These are phyloP conservation scores for Rhea americana DNA, from an alignment of 2,113 vertebrate species.

Conservation along the genomic window DNA sequence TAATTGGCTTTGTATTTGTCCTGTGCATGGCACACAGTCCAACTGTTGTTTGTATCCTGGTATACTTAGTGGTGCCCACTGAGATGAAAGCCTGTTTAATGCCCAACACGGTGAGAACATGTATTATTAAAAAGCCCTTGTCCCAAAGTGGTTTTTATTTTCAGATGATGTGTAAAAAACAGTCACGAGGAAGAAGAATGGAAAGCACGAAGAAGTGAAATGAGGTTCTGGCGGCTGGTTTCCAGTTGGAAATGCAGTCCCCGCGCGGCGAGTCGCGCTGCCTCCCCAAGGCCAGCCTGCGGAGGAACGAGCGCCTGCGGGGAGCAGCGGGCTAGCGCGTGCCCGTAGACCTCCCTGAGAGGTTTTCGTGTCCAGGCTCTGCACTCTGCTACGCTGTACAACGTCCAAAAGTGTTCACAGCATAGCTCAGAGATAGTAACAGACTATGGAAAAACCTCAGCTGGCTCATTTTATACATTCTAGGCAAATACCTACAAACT, in stretches of 20 bases:
- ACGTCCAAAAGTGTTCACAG: constrained; percentile 1
- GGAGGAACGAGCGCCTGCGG: constrained; percentile 58
- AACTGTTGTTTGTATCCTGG: constrained; percentile 10
- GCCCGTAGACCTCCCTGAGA: constrained; percentile 50
- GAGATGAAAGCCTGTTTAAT: constrained; percentile 46
- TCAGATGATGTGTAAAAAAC: constrained; percentile 27
- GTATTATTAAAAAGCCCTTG: constrained; percentile 19
- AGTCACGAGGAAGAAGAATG: constrained; percentile 15
- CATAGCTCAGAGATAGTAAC: neutral
- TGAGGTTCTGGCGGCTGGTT: constrained; percentile 52
- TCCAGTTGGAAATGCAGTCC: constrained; percentile 48
- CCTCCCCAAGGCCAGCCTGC: constrained; percentile 62
- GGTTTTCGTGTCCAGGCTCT: constrained; percentile 30
- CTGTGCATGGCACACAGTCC: neutral
- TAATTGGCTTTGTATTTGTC: constrained; percentile 30
- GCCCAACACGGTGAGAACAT: constrained; percentile 6
- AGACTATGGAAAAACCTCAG: neutral
- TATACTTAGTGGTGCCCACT: neutral
- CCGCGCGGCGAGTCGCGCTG: constrained; percentile 53
- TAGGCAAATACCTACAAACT: neutral
- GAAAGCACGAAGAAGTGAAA: constrained; percentile 25
- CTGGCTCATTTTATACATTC: neutral
- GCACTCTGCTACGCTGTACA: neutral
- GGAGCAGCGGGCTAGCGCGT: constrained; percentile 60
- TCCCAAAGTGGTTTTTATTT: constrained; percentile 7